Base-by-base conservation (phyloP, 1,140 invertebrate genomes). In the Drosophila sp. region DNA sequence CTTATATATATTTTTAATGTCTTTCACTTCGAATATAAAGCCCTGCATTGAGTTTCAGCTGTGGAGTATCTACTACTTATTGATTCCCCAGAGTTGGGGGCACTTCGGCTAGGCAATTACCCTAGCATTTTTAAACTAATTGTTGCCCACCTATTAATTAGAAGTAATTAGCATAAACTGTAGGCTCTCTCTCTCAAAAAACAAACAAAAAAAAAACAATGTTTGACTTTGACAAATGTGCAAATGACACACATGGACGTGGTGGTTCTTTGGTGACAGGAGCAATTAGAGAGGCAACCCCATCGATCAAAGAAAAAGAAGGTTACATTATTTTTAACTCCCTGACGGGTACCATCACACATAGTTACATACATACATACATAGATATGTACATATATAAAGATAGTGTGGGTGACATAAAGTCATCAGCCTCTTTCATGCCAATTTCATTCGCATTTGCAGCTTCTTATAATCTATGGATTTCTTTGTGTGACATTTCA, bases 221-320 rank as follows among this genome's bases (percentile, higher is more conserved):
- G 66, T 23, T 11, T 79, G 82, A 86, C 82, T 76, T 68, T 87
- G 82, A 86, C 79, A 79, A 87, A 86, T 86, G 69, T 62, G 60
- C 23, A 50, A 50, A 27, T 35, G 41, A 4, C 32, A 33, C 8
- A 23, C 32, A 57, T 50, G 29, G 17, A 58, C 30, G 10, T 32
- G 54, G 54, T 32, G 11, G 44, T 38, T 47, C 65, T 54, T 27
- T 57, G 69, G 33, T 72, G 82, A 82, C 82, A 85, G 79, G 27
- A 60, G 55, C 78, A 81, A 75, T 81, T 86, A 78, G 62, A 66
- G 41, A 29, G 66, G 35, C 30, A 30, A 58, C 27, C 44, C 55
- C 62, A 85, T 87, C 83, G 79, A 87, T 85, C 83, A 87, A 60
- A 56, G 23, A 27, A 27, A 50, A n/a, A 64, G 54, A 58, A 57